Evolutionary conservation across 2,113 vertebrate species (phyloP).

Genomic region (Pseudorectes ferrugineus): DNA sequence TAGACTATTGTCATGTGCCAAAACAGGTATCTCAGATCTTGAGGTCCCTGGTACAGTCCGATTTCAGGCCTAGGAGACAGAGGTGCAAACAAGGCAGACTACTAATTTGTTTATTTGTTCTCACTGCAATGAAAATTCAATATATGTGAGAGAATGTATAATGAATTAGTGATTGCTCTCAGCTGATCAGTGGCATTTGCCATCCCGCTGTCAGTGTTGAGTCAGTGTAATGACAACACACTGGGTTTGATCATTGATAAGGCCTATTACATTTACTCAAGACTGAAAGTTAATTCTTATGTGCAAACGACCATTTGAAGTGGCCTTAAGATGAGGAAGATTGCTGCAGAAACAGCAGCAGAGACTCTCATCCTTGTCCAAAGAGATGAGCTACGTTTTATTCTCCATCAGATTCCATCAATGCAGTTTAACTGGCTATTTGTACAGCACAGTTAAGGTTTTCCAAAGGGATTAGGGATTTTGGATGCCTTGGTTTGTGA

Average conservation of each 20-base stretch:
- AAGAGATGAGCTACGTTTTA: not conserved
- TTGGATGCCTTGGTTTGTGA: not conserved
- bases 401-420: not conserved
- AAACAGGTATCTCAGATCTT: not conserved
- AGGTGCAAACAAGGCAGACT: not conserved
- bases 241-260: not conserved
- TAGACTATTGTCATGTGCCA: not conserved
- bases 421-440: not conserved
- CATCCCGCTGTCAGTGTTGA: not conserved
- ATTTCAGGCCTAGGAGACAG: not conserved
- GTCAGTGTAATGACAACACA: not conserved
- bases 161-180: not conserved
- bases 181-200: not conserved
- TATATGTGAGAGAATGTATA: not conserved
- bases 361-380: not conserved
- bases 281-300: not conserved
- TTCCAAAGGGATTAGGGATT: not conserved
- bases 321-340: not conserved
- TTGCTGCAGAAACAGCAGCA: not conserved
- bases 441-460: not conserved
- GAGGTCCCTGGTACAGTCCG: not conserved
- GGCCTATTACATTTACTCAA: not conserved
- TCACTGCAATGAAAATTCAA: not conserved
- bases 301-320: not conserved
- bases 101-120: not conserved